Conservation (phyloP, 2,888 invertebrate species). For the Harpagoxenus sublaevis region DNA sequence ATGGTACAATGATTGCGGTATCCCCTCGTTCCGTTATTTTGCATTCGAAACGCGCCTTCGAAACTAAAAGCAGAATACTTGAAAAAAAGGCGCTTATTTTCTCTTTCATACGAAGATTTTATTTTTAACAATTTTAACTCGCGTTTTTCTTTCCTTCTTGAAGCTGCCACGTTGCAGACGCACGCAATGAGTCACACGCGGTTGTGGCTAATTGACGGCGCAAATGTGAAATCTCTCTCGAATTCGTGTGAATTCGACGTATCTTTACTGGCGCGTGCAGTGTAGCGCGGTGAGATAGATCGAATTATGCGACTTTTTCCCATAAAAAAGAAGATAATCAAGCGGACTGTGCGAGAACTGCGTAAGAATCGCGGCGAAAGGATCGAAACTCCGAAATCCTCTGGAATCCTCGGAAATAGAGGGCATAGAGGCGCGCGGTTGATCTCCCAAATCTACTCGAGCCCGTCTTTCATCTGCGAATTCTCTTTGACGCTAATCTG, state of each 20-base stretch:
- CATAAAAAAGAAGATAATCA: conserved; percentile 40
- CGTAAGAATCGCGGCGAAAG: conserved; percentile 3
- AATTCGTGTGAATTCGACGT: conserved; percentile 53
- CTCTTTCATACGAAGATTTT: not conserved
- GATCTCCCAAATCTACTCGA: not conserved
- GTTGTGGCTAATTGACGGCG: conserved; percentile 35
- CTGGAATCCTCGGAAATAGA: not conserved
- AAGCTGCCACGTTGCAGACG: not conserved
- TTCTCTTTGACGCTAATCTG: not conserved
- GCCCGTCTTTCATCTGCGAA: not conserved
- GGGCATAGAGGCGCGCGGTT: too few species aligned
- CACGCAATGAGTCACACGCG: not conserved
- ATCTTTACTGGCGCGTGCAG: conserved; percentile 49
- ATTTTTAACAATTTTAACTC: not conserved
- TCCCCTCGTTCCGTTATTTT: not conserved
- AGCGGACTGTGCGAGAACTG: not conserved
- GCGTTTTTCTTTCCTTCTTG: not conserved
- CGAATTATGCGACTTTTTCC: conserved; percentile 74
- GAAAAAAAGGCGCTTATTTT: not conserved
- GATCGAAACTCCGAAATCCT: not conserved
- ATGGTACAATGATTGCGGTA: not conserved
- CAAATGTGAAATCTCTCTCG: conserved; percentile 67
- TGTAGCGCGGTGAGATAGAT: conserved; percentile 68
- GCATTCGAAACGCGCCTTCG: too few species aligned
- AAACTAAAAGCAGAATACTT: not conserved